Evolutionary conservation across 2,113 vertebrate genomes (phyloP).

Genomic region (Stercorarius parasiticus): DNA sequence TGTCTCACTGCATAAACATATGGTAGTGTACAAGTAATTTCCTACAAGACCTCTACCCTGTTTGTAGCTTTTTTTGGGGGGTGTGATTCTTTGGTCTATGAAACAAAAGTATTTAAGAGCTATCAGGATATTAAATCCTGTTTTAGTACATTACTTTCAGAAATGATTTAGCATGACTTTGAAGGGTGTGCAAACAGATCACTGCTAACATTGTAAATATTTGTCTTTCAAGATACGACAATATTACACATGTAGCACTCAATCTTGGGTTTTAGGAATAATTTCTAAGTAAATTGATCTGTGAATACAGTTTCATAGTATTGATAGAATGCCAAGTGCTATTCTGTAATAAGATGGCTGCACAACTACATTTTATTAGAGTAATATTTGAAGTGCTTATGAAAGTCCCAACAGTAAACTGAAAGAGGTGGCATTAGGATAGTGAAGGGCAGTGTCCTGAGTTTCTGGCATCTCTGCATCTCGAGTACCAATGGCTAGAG

Average conservation of each 20-base stretch:
- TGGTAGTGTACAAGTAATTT: neutral
- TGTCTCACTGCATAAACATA: neutral
- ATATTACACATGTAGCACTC: neutral
- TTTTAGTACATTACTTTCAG: neutral
- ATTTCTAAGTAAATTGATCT: neutral
- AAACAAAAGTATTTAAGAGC: neutral
- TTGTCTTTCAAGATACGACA: neutral
- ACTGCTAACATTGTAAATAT: neutral
- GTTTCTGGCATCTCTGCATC: neutral
- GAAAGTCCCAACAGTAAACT: neutral
- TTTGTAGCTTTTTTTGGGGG: neutral
- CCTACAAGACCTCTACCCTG: neutral
- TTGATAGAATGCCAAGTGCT: neutral
- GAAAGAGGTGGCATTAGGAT: neutral
- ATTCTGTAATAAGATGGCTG: neutral
- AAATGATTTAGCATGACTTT: neutral
- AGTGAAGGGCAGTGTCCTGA: accelerated
- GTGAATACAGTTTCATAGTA: neutral
- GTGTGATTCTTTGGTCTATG: neutral
- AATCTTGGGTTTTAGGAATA: neutral
- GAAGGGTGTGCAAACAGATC: neutral
- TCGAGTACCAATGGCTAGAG: neutral
- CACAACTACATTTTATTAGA: neutral
- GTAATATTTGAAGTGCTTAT: neutral
- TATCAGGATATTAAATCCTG: neutral